Percentiles rank a stretch among this genome's conserved stretches.
These are phyloP conservation scores for Heteromyza rotundicornis DNA, from an alignment of 2,888 invertebrate genomes.

Conservation along the genomic window DNA sequence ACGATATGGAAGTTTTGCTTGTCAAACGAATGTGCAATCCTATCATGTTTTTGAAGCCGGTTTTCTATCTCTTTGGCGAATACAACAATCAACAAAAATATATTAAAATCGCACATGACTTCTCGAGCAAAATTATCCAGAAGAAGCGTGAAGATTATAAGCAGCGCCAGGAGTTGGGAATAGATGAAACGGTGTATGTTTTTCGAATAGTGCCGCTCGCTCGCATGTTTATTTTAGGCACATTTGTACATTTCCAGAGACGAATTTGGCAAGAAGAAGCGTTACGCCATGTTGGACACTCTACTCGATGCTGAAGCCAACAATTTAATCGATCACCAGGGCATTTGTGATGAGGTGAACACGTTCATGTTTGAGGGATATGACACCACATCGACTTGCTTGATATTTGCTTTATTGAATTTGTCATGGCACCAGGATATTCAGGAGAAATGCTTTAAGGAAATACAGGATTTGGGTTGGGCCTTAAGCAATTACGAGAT, in stretches of 20 bases:
- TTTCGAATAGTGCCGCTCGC: too few relatives aligned
- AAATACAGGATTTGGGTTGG: conserved; percentile 59
- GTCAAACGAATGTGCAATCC: conserved; percentile 64
- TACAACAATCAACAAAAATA: conserved; percentile 64
- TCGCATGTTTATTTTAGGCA: neutral
- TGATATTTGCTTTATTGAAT: conserved; percentile 65
- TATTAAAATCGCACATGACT: conserved; percentile 60
- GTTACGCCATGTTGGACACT: conserved; percentile 67
- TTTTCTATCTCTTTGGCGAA: conserved; percentile 66
- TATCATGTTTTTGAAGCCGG: conserved; percentile 66
- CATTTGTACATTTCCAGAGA: conserved; percentile 31
- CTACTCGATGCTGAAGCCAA: conserved; percentile 64
- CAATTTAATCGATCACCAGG: conserved; percentile 64
- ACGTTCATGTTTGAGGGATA: conserved; percentile 73
- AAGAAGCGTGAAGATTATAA: conserved; percentile 53
- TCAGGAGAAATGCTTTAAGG: conserved; percentile 64
- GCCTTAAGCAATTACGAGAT: neutral
- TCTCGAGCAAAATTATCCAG: conserved; percentile 62
- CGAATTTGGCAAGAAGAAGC: conserved; percentile 50
- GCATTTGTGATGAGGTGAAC: conserved; percentile 70
- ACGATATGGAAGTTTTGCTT: conserved; percentile 61
- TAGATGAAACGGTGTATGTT: neutral
- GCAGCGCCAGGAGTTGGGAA: neutral
- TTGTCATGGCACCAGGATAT: conserved; percentile 64
- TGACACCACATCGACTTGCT: conserved; percentile 68